A percentile compares a stretch with the other conserved stretches of the same genome.
phyloP scores from a whole-genome alignment of 2,797 vertebrate genomes.

The Pipistrellus nathusii region DNA sequence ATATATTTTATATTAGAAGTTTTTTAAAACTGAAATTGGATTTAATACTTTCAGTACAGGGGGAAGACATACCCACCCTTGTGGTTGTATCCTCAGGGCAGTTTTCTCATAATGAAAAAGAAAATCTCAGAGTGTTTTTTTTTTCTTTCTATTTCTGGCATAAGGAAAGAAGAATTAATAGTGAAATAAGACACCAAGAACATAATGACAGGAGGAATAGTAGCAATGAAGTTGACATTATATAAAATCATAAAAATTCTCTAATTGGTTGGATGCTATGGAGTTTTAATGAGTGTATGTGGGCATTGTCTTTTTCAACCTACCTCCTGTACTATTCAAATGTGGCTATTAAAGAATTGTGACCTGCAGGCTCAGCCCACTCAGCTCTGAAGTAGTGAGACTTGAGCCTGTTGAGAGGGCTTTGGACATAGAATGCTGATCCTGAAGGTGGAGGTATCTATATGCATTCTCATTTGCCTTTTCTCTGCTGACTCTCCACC shows the following conservation, averaged over 20 bases:
- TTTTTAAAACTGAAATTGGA: constrained; percentile 47
- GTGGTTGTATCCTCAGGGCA: constrained; percentile 32
- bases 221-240: neutral
- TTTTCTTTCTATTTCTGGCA: constrained; percentile 62
- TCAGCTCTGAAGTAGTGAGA: neutral
- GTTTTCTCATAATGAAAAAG: constrained; percentile 66
- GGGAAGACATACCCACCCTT: constrained; percentile 15
- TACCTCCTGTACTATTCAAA: neutral
- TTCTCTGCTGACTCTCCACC: neutral
- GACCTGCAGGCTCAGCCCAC: neutral
- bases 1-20: constrained; percentile 49
- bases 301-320: neutral
- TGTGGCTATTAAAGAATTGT: neutral
- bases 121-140: constrained; percentile 5
- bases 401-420: neutral
- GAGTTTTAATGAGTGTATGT: neutral
- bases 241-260: constrained; percentile 23
- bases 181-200: constrained; percentile 35
- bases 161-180: constrained; percentile 47
- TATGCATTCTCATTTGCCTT: neutral
- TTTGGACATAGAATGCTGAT: neutral
- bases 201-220: constrained; percentile 26
- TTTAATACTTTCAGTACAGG: constrained; percentile 57
- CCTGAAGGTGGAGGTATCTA: neutral
- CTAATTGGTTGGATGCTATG: neutral